phyloP scores from a whole-genome alignment of 2,888 invertebrate species.

The Agriopis aurantiaria region DNA sequence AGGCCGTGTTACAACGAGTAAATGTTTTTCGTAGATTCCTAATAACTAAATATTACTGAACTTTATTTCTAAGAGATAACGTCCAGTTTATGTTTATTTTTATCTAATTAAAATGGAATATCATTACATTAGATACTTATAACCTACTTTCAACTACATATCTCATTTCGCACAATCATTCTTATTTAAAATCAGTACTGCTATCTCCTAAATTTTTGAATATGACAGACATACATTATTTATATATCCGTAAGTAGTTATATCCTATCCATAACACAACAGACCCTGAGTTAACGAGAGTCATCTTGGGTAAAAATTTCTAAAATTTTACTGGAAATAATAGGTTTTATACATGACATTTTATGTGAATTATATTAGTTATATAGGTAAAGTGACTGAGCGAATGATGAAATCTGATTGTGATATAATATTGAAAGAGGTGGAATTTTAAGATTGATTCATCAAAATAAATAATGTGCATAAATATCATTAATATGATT shows the following conservation, averaged over 20 bases:
- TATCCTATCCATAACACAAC: conserved; percentile 1
- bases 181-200: conserved; percentile 22
- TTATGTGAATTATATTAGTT: conserved; percentile 29
- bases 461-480: no score
- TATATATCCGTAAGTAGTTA: not conserved
- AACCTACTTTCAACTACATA: conserved; percentile 7
- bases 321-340: conserved; percentile 57
- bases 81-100: conserved; percentile 43
- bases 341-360: conserved; percentile 46
- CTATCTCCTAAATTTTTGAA: conserved; percentile 19
- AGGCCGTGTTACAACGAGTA: conserved; percentile 50
- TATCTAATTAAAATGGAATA: conserved; percentile 30
- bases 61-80: conserved; percentile 56
- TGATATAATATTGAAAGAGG: conserved; percentile 5
- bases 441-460: not conserved
- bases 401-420: conserved; percentile 6
- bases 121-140: conserved; percentile 10
- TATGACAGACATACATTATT: conserved; percentile 2
- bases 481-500: no score
- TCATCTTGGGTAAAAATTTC: conserved; percentile 65
- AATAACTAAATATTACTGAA: conserved; percentile 47
- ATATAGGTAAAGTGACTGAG: conserved; percentile 15
- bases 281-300: conserved; percentile 37
- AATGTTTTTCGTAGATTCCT: conserved; percentile 33
- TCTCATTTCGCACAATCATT: conserved; percentile 1